Base-by-base conservation (phyloP, 1,140 invertebrate genomes). In the Pectinophora gossypiella region DNA sequence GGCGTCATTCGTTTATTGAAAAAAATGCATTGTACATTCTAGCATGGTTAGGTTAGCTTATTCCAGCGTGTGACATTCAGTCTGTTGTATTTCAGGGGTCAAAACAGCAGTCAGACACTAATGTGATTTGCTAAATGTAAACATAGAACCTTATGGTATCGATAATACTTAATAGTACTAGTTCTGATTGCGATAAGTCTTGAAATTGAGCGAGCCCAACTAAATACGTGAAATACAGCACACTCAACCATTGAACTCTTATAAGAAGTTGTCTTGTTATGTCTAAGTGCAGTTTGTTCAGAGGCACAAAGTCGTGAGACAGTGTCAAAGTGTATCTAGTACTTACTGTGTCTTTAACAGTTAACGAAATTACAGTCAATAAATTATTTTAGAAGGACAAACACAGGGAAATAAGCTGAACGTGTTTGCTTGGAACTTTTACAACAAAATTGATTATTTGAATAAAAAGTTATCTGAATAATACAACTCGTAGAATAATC, bases 151-250 rank as follows among this genome's bases (percentile, higher is more conserved):
- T 76, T 82, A 80, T 55, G 63, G 64, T 76, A 78, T 73, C 57
- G 53, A 68, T 80, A 81, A 82, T 80, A 84, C 70, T 84, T 85
- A 85, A 82, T 61, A 67, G 63, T 72, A 69, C 72, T 82, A 83
- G 66, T 59, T 72, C 71, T 77, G 80, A 81, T 82, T 83, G 76
- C 79, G 54, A 84, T 75, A 84, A 86, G 84, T 87, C 84, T 87
- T 87, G 73, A 71, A 60, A 82, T 85, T 87, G 84, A 87, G 81
- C 81, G 81, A 83, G 70, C 75, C 71, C 76, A 87, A 85, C 76
- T 76, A 73, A 74, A 72, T 61, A 80, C 57, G 71, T 76, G 73
- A 74, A 73, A 70, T 69, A 72, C n/a, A 76, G 70, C 71, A 80
- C 71, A 80, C 72, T 79, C 74, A 72, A 77, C 49, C 75, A 70